Evolutionary conservation across 2,888 invertebrate genomes (phyloP).

Genomic region (Phymatocera aterrima): DNA sequence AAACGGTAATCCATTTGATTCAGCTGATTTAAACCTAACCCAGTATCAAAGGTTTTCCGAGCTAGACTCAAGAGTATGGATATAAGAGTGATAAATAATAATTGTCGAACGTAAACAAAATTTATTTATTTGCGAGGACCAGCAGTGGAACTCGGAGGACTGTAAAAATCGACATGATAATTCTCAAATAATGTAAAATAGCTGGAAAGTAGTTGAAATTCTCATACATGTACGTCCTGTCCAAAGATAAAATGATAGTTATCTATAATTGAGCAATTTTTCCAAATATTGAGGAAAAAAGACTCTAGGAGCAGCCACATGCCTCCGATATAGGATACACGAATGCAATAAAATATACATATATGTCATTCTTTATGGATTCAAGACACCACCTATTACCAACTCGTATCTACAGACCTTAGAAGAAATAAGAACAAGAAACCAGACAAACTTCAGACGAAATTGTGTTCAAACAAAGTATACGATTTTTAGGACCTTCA

Average conservation of each 20-base stretch:
- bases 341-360: too few species aligned
- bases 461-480: not conserved
- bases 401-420: too few species aligned
- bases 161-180: not conserved
- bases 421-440: too few species aligned
- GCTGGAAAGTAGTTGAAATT: not conserved
- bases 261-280: not conserved
- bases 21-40: not conserved
- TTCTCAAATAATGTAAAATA: not conserved
- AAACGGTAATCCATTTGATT: slow-evolving; percentile 43
- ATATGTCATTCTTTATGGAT: not conserved
- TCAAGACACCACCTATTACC: too few species aligned
- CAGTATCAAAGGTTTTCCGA: not conserved
- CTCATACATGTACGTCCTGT: not conserved
- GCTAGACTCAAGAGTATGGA: not conserved
- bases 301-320: not conserved
- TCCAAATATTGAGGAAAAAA: not conserved
- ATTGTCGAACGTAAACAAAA: not conserved
- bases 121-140: not conserved
- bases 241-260: slow-evolving; percentile 6
- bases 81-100: not conserved
- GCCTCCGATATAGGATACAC: too few species aligned
- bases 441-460: not conserved
- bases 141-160: not conserved
- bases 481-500: not conserved